phyloP scores from a whole-genome alignment of 2,797 vertebrate species.

The Aulostomus chinensis region DNA sequence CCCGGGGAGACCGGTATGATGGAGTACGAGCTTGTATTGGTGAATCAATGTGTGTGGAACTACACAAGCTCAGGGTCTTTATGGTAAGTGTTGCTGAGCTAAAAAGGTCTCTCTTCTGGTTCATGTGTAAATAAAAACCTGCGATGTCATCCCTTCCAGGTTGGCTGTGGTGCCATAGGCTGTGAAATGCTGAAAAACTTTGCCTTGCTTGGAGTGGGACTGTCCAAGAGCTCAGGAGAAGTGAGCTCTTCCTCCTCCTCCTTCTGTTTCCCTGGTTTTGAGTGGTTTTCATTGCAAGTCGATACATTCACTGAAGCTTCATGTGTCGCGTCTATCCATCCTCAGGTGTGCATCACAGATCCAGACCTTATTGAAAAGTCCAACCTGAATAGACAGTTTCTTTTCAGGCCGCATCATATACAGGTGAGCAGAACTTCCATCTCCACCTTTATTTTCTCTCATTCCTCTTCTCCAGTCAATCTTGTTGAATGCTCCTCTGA shows the following conservation, averaged over 20 bases:
- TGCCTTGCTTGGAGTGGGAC: conserved; percentile 92
- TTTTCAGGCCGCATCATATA: conserved; percentile 96
- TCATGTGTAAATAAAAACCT: background rate
- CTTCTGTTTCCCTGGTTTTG: too few relatives aligned
- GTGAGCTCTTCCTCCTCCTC: conserved; percentile 36
- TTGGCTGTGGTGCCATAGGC: conserved; percentile 97
- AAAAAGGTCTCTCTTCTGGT: background rate
- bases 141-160: conserved; percentile 71
- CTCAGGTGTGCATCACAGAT: conserved; percentile 93
- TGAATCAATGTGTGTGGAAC: conserved; percentile 86
- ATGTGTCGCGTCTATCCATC: background rate
- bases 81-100: conserved; percentile 82
- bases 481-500: background rate
- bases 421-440: conserved; percentile 79
- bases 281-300: too few relatives aligned
- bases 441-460: background rate
- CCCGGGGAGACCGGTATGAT: conserved; percentile 93
- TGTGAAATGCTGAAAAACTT: conserved; percentile 99
- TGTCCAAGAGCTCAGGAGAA: conserved; percentile 80
- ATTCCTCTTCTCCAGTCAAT: background rate
- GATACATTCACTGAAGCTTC: too few relatives aligned
- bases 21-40: conserved; percentile 93
- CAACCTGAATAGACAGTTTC: conserved; percentile 97
- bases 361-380: conserved; percentile 99
- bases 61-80: conserved; percentile 91